A percentile compares a stretch with the other conserved stretches of the same genome.
Conservation (phyloP, 2,797 vertebrate species). For the Silurus aristotelis region DNA sequence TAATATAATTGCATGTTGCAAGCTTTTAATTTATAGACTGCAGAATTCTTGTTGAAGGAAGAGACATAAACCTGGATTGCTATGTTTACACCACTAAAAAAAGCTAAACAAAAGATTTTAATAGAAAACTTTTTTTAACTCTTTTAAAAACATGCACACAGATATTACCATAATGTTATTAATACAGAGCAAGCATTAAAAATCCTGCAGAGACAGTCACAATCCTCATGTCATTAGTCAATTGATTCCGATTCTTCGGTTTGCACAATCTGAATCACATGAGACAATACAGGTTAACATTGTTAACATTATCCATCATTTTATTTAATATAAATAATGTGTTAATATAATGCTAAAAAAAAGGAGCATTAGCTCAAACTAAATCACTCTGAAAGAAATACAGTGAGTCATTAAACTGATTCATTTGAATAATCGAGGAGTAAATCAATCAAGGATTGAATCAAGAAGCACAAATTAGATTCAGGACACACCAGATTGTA, state of each 20-base stretch:
- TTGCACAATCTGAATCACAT: background rate
- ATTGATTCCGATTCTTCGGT: background rate
- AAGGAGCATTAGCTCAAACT: background rate
- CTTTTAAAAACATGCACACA: background rate
- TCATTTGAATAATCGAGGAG: background rate
- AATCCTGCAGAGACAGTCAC: background rate
- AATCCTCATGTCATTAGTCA: background rate
- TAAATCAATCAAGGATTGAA: background rate
- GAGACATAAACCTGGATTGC: background rate
- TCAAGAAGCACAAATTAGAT: background rate
- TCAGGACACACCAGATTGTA: background rate
- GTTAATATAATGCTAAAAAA: background rate
- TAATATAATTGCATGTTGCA: background rate
- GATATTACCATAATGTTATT: background rate
- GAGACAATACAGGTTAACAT: background rate
- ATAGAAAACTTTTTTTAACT: background rate
- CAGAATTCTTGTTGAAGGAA: background rate
- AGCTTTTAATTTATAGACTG: background rate
- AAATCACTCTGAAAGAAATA: background rate
- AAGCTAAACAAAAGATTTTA: too few relatives aligned
- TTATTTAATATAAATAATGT: background rate
- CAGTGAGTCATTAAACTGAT: constrained; percentile 1
- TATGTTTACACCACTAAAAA: background rate
- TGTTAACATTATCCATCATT: background rate
- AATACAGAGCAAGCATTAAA: background rate